Conservation (phyloP, 2,888 invertebrate genomes). For the Formica aserva region DNA sequence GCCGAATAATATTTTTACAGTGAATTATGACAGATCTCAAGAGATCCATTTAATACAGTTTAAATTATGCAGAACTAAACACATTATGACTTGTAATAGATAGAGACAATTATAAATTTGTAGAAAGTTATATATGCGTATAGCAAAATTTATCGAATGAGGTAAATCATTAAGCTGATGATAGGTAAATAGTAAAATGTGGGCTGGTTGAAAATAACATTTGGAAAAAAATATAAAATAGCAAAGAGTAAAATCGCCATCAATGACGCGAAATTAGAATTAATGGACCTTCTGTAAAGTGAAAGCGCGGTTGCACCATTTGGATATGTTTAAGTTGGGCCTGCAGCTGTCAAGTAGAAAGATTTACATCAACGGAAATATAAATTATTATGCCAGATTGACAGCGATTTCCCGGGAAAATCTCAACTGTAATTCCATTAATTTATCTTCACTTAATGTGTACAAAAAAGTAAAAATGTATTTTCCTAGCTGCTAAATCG, state of each 20-base stretch:
- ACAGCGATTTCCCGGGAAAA: constrained; percentile 64
- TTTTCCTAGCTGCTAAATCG: background rate
- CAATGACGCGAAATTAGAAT: constrained; percentile 59
- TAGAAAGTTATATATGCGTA: constrained; percentile 4
- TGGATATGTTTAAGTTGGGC: constrained; percentile 62
- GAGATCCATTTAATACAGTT: background rate
- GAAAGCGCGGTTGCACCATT: constrained; percentile 60
- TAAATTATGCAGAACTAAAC: background rate
- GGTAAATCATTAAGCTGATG: constrained; percentile 16
- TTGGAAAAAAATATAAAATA: constrained; percentile 28
- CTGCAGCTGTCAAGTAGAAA: constrained; percentile 73
- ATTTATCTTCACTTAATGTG: constrained; percentile 38
- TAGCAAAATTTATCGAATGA: constrained; percentile 10
- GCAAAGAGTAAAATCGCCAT: constrained; percentile 43
- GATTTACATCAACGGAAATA: constrained; percentile 65
- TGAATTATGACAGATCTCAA: background rate
- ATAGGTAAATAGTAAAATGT: constrained; percentile 7
- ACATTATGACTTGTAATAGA: background rate
- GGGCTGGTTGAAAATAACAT: constrained; percentile 8
- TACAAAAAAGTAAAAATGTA: background rate
- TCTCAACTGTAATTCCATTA: constrained; percentile 9
- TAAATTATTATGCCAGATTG: constrained; percentile 61
- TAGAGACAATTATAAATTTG: background rate
- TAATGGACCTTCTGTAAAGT: constrained; percentile 58
- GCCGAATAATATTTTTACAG: background rate